phyloP scores from a whole-genome alignment of 2,888 invertebrate species.

The Acanthococcus lagerstroemiae region DNA sequence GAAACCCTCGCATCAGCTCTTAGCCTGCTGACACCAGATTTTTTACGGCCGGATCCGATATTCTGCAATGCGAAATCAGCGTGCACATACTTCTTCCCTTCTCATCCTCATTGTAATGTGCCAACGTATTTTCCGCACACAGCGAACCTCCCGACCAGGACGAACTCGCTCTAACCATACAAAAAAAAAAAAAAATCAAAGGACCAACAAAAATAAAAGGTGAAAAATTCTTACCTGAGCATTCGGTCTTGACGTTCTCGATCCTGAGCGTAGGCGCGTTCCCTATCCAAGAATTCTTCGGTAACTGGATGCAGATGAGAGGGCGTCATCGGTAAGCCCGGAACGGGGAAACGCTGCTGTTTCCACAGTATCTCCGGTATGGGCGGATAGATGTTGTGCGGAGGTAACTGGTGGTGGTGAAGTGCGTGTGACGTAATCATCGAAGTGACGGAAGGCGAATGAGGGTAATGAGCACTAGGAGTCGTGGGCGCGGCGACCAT shows the following conservation, averaged over 20 bases:
- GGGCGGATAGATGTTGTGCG: slow-evolving; percentile 37
- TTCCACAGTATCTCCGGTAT: slow-evolving; percentile 43
- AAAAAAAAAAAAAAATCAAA: too few species aligned
- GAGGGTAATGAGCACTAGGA: slow-evolving; percentile 37
- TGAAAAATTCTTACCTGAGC: slow-evolving; percentile 50
- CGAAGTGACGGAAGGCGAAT: slow-evolving; percentile 44
- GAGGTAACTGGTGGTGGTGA: slow-evolving; percentile 36
- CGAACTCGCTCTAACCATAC: too few species aligned
- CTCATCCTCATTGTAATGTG: too few species aligned
- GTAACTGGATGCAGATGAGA: slow-evolving; percentile 35
- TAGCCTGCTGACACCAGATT: too few species aligned
- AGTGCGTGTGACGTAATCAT: slow-evolving; percentile 39
- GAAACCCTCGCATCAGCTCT: too few species aligned
- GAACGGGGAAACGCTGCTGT: slow-evolving; percentile 38
- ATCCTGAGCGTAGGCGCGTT: slow-evolving; percentile 37
- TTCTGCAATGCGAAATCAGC: too few species aligned
- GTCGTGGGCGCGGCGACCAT: slow-evolving; percentile 42
- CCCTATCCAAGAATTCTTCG: slow-evolving; percentile 46
- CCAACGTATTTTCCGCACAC: too few species aligned
- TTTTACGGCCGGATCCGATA: too few species aligned
- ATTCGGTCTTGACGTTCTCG: slow-evolving; percentile 51
- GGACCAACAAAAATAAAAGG: too few species aligned
- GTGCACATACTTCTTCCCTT: too few species aligned
- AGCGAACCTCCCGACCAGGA: too few species aligned
- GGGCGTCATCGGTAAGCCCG: slow-evolving; percentile 13